Evolutionary conservation across 1,140 invertebrate species (phyloP).

Genomic region (Drosophila dunni): DNA sequence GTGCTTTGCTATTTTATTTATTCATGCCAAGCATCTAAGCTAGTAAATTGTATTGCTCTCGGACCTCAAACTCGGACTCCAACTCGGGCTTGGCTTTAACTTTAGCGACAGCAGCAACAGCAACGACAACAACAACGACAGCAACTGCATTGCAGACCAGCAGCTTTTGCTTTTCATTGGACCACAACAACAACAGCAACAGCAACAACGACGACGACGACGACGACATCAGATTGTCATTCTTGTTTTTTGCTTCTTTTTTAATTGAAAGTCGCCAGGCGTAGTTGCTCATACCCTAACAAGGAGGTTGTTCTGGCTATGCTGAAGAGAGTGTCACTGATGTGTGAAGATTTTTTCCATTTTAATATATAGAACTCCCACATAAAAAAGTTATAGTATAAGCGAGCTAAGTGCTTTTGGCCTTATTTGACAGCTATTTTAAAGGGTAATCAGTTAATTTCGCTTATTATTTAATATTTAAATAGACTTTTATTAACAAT

Average conservation of each 20-base stretch:
- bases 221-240: constrained; percentile 83
- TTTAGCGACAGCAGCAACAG: constrained; percentile 28
- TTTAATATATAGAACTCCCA: too few species aligned
- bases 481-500: too few species aligned
- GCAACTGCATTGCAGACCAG: constrained; percentile 66
- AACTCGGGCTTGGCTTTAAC: constrained; percentile 41
- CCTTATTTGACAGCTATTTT: too few species aligned
- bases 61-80: constrained; percentile 48
- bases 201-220: constrained; percentile 31
- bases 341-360: too few species aligned
- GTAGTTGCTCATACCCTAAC: constrained; percentile 67
- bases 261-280: constrained; percentile 82
- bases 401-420: too few species aligned
- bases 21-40: constrained; percentile 83
- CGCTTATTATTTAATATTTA: too few species aligned
- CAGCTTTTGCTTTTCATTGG: constrained; percentile 82
- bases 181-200: constrained; percentile 56
- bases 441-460: too few species aligned
- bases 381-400: too few species aligned
- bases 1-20: constrained; percentile 83
- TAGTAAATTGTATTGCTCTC: constrained; percentile 80
- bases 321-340: not conserved
- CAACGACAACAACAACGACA: constrained; percentile 34
- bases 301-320: constrained; percentile 29
- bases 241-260: constrained; percentile 82